These are phyloP conservation scores for Matsumyia berberina DNA, from an alignment of 2,888 invertebrate genomes.

Conservation along the genomic window DNA sequence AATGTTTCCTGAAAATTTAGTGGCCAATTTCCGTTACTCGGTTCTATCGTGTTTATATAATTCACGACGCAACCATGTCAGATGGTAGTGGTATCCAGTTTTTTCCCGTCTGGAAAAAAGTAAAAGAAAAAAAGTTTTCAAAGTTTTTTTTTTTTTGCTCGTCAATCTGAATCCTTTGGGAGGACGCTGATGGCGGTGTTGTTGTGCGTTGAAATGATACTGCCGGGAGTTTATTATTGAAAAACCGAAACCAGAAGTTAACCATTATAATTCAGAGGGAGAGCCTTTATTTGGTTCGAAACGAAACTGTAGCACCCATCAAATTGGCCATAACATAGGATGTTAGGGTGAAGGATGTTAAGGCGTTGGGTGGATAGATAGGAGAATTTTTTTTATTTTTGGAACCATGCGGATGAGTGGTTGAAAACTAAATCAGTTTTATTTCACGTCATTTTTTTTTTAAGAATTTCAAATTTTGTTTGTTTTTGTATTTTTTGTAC, in stretches of 20 bases:
- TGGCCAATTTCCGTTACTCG: conserved; percentile 62
- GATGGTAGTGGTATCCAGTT: conserved; percentile 36
- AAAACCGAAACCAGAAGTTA: conserved; percentile 70
- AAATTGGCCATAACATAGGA: conserved; percentile 32
- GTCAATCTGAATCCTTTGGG: conserved; percentile 56
- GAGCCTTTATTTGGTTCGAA: conserved; percentile 33
- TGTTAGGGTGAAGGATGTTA: not conserved
- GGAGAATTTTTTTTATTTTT: not conserved
- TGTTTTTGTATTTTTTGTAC: conserved; percentile 14
- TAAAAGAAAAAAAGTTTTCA: conserved; percentile 10
- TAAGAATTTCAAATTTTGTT: conserved; percentile 41
- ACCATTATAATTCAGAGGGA: conserved; percentile 58
- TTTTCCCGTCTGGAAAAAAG: conserved; percentile 7
- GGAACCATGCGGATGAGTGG: not conserved
- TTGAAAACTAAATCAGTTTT: conserved; percentile 3
- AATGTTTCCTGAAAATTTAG: conserved; percentile 72
- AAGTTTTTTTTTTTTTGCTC: conserved; percentile 27
- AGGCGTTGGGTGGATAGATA: conserved; percentile 1
- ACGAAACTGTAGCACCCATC: conserved; percentile 23
- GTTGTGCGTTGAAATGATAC: conserved; percentile 53
- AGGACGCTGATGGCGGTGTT: conserved; percentile 39
- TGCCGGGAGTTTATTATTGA: conserved; percentile 69
- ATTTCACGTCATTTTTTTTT: conserved; percentile 26
- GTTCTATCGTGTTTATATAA: conserved; percentile 61
- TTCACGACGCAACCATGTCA: conserved; percentile 47